Evolutionary conservation across 2,888 invertebrate species (phyloP), one percentile per base, ranked within the genome.

Genomic region (Scelioninae gen. 2): DNA sequence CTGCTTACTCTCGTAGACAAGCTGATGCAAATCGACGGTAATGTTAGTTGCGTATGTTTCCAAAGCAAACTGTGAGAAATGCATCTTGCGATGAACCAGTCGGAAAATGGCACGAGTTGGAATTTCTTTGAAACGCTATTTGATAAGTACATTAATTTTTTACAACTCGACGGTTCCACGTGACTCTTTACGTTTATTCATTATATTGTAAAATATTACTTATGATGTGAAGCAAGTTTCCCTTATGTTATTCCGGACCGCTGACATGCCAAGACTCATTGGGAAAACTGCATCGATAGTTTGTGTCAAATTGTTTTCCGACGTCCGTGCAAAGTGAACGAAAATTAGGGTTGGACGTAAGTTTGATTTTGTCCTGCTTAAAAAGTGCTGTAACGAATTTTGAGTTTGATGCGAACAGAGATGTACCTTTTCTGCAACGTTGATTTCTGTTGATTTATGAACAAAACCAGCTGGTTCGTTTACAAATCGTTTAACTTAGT

Each of bases 61-160:
- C 50, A 58, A 60, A 68, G 57, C 52, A 58, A 68, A 46, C 45
- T 52, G 46, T 63, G 61, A 63, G 61, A 61, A n/a, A 28, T 48
- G 11, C 43, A 22, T 64, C 33, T 33, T 19, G 7, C 28, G 28
- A 5, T n/a, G 25, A 33, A 43, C 43, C 43, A n/a, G 33, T 53
- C 35, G 16, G 22, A 52, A 28, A 25, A 25, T 9, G 9, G 31
- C 16, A 25, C 13, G 31, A 45, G 16, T 46, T 22, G 50, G 25
- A 4, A 41, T 55, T 55, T 55, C 53, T 39, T 28, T 57, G 19
- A 33, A 33, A 15, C 19, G 31, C 19, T 31, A 13, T 57, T 57
- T 45, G 25, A 35, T 37, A 22, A 13, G 11, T 43, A 57, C 43
- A 57, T 28, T 41, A 7, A 11, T 48, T 57, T 43, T 57, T 43